Base-by-base conservation (phyloP, 2,888 invertebrate species). In the Scaptomyza parva region DNA sequence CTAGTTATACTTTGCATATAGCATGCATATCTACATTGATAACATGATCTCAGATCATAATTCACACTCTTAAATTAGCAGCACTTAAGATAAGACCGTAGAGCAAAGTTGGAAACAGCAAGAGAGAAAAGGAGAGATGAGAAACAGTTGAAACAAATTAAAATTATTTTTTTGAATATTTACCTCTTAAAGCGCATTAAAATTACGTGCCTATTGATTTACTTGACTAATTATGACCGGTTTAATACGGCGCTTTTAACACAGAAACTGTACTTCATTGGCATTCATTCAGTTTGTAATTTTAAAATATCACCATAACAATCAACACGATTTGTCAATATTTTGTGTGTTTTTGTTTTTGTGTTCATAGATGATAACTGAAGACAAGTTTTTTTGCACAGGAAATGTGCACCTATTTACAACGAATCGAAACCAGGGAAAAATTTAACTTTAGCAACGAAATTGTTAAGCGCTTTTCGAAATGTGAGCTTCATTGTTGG, bases 281-380 rank as follows among this genome's bases (percentile, higher is more conserved):
- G 33, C 37, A 47, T 40, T 30, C n/a, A 28, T 2, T 22, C 9
- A 18, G 11, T n/a, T 12, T 26, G 5, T 14, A 40, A 51, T 51
- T 44, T 54, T n/a, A 33, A 28, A 26, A n/a, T 8, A 14, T 7
- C 20, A 33, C 14, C 17, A 12, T 22, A 11, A 14, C 12, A 18
- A 40, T 51, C 17, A 14, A 17, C 51, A 22, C 20, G 35, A 18
- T 39, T 24, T 39, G 54, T 65, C 75, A 72, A 72, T 75, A 70
- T 55, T 70, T 48, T 70, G 20, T 14, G 8, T 47, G 39, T 28
- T 41, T 39, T 41, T 18, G n/a, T n/a, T n/a, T 24, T 63, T 2
- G 41, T 45, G 51, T 14, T 30, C 14, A 59, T 40, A 33, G 40
- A 45, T 14, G 40, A 45, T 14, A 43, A 47, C 7, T 8, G 14